phyloP scores from a whole-genome alignment of 2,888 invertebrate species.

The Dynastes hyllus region DNA sequence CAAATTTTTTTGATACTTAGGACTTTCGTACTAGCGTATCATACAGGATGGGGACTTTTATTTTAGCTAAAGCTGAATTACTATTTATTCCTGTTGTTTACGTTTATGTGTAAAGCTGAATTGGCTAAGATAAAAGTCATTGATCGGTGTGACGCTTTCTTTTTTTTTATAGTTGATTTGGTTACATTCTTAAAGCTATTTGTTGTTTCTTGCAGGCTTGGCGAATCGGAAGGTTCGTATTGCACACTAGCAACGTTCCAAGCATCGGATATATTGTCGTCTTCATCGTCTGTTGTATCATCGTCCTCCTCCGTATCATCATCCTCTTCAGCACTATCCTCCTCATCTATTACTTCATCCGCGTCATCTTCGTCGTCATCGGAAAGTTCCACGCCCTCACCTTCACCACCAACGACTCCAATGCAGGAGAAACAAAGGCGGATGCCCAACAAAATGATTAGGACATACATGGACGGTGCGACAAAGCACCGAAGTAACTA shows the following conservation, averaged over 20 bases:
- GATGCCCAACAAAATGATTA: constrained; percentile 57
- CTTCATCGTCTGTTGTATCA: constrained; percentile 57
- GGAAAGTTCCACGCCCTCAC: constrained; percentile 62
- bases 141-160: no score
- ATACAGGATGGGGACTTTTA: no score
- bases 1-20: no score
- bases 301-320: constrained; percentile 50
- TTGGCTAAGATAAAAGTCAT: no score
- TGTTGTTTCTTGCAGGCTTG: constrained; percentile 71
- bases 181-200: constrained; percentile 51
- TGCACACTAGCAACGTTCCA: constrained; percentile 76
- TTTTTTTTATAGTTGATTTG: background rate
- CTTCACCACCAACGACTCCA: constrained; percentile 64
- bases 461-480: constrained; percentile 60
- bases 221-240: constrained; percentile 77
- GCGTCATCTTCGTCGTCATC: constrained; percentile 56
- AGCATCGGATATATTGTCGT: constrained; percentile 60
- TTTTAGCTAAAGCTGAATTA: no score
- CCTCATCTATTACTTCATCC: constrained; percentile 57
- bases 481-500: constrained; percentile 61
- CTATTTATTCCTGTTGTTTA: no score
- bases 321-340: constrained; percentile 53
- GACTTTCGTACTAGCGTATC: no score
- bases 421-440: constrained; percentile 63
- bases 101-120: no score